Conservation (phyloP, 2,113 vertebrate genomes). For the Phocoena sinus region DNA sequence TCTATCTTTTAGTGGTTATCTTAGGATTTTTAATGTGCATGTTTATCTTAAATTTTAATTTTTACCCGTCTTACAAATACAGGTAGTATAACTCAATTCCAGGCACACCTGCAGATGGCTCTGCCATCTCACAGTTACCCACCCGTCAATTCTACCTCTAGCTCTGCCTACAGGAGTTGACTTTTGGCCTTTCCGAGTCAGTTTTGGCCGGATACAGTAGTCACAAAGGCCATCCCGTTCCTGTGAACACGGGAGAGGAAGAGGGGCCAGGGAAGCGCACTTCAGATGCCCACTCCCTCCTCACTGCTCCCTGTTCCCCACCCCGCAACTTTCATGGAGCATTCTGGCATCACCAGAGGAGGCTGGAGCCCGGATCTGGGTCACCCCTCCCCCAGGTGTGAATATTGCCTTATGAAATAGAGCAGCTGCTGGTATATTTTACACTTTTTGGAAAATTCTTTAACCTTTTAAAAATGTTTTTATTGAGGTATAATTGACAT, state of each 20-base stretch:
- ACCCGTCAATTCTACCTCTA: accelerated
- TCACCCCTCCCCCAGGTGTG: too few relatives aligned
- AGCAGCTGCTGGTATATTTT: constrained; percentile 40
- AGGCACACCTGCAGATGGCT: background rate
- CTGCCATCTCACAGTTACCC: background rate
- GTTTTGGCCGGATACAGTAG: accelerated
- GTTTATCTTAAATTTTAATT: background rate
- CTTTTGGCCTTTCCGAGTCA: background rate
- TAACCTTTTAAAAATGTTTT: background rate
- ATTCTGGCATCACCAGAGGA: background rate
- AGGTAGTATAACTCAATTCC: background rate
- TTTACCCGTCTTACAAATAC: background rate
- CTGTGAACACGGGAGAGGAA: accelerated
- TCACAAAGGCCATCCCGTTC: background rate
- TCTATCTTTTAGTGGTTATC: background rate
- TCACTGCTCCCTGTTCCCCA: background rate
- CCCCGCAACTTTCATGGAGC: accelerated
- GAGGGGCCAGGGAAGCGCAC: accelerated
- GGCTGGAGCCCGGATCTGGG: accelerated
- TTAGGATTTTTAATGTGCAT: background rate
- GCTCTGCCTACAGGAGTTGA: background rate
- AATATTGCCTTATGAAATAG: constrained; percentile 23
- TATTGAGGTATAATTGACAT: background rate
- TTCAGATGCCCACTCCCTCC: background rate
- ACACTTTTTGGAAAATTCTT: constrained; percentile 17